A percentile compares a stretch with the other conserved stretches of the same genome.
These are phyloP conservation scores for Alexandromys fortis DNA, from an alignment of 2,113 vertebrate species.

Conservation along the genomic window DNA sequence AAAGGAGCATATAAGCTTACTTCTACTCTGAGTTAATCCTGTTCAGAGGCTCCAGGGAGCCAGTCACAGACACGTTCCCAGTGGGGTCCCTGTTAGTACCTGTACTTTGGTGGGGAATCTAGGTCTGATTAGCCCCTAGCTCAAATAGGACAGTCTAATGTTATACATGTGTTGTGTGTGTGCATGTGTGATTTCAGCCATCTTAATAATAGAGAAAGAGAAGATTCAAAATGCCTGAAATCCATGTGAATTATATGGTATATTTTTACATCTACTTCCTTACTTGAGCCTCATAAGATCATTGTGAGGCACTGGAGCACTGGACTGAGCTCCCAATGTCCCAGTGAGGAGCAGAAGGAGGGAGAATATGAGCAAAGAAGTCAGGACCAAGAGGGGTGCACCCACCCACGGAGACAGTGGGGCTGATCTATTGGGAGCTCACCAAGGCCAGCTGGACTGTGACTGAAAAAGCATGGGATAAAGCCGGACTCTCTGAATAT, in stretches of 20 bases:
- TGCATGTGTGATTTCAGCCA: neutral
- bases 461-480: too few relatives aligned
- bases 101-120: neutral
- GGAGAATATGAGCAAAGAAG: too few relatives aligned
- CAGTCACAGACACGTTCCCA: neutral
- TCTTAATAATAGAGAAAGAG: neutral
- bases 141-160: neutral
- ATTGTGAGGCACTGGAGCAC: neutral
- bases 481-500: too few relatives aligned
- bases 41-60: neutral
- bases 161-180: neutral
- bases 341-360: too few relatives aligned
- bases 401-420: too few relatives aligned
- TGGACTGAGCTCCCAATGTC: too few relatives aligned
- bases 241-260: neutral
- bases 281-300: neutral
- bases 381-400: too few relatives aligned
- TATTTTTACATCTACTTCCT: neutral
- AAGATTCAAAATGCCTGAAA: neutral
- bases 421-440: too few relatives aligned
- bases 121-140: neutral
- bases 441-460: too few relatives aligned
- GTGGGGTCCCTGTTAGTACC: neutral
- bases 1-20: neutral
- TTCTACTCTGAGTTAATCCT: neutral